Evolutionary conservation across 2,797 vertebrate species (phyloP).

Genomic region (Labeo calbasu): DNA sequence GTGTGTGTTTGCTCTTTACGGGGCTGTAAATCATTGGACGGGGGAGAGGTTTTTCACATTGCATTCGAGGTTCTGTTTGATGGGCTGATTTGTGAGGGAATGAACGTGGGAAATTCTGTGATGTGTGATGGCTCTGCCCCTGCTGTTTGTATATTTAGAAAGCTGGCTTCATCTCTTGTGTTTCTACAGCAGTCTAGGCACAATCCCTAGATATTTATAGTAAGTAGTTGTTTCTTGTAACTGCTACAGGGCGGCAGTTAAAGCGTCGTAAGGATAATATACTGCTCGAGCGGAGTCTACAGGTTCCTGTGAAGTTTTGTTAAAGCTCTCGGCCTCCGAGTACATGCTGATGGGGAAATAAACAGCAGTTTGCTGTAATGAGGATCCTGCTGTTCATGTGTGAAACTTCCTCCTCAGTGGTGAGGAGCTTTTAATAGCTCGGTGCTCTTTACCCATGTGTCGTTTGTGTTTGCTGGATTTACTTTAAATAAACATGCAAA

Average conservation of each 20-base stretch:
- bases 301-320: conserved; percentile 37
- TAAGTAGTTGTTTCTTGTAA: conserved; percentile 41
- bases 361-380: conserved; percentile 67
- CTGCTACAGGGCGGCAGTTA: conserved; percentile 12
- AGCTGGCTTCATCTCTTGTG: conserved; percentile 5
- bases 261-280: conserved; percentile 36
- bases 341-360: conserved; percentile 43
- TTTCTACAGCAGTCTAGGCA: conserved; percentile 19
- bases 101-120: conserved; percentile 18
- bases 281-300: conserved; percentile 29
- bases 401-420: conserved; percentile 67
- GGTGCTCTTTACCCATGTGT: conserved; percentile 41
- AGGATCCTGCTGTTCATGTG: conserved; percentile 73
- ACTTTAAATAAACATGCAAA: conserved; percentile 32
- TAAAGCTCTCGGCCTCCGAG: conserved; percentile 35
- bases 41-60: not conserved
- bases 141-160: conserved; percentile 40
- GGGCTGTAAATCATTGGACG: conserved; percentile 27
- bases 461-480: conserved; percentile 35
- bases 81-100: not conserved
- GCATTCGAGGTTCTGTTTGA: not conserved
- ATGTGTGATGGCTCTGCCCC: not conserved
- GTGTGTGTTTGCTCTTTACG: conserved; percentile 28
- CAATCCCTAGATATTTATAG: conserved; percentile 32
- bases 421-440: conserved; percentile 68